phyloP scores from a whole-genome alignment of 2,888 invertebrate species.

The Tachina lurida region DNA sequence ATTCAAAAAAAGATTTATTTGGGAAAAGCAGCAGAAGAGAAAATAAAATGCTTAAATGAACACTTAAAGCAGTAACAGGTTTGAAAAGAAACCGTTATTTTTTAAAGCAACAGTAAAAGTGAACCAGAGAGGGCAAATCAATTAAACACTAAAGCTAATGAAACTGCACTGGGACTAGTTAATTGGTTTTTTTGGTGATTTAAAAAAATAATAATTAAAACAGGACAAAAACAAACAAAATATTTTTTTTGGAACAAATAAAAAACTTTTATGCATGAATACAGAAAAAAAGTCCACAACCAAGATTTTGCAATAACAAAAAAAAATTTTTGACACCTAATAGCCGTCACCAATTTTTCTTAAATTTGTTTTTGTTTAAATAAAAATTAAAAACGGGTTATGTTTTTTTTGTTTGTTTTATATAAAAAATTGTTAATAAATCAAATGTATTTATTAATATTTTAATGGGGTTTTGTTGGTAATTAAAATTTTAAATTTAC shows the following conservation, averaged over 20 bases:
- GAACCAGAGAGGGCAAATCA: not conserved
- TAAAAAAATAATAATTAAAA: not conserved
- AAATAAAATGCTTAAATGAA: constrained; percentile 4
- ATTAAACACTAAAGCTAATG: not conserved
- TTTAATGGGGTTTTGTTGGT: constrained; percentile 41
- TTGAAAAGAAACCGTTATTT: not conserved
- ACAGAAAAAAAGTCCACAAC: constrained; percentile 60
- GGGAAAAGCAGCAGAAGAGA: not conserved
- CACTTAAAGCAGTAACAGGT: not conserved
- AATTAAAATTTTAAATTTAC: constrained; percentile 58
- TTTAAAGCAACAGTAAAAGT: not conserved
- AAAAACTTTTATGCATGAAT: constrained; percentile 1
- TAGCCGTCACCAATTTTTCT: constrained; percentile 60
- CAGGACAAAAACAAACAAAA: constrained; percentile 1
- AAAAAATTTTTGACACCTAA: constrained; percentile 24
- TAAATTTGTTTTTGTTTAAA: constrained; percentile 28
- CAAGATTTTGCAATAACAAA: constrained; percentile 69
- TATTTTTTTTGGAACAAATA: not conserved
- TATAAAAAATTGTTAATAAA: constrained; percentile 69
- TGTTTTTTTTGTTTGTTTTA: constrained; percentile 59
- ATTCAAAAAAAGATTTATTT: not conserved
- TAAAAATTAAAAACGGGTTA: constrained; percentile 58
- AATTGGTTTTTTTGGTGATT: not conserved
- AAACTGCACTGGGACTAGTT: not conserved
- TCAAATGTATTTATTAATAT: constrained; percentile 70